These are phyloP conservation scores for Keiferia lycopersicella DNA, from an alignment of 2,888 invertebrate genomes.

Conservation along the genomic window DNA sequence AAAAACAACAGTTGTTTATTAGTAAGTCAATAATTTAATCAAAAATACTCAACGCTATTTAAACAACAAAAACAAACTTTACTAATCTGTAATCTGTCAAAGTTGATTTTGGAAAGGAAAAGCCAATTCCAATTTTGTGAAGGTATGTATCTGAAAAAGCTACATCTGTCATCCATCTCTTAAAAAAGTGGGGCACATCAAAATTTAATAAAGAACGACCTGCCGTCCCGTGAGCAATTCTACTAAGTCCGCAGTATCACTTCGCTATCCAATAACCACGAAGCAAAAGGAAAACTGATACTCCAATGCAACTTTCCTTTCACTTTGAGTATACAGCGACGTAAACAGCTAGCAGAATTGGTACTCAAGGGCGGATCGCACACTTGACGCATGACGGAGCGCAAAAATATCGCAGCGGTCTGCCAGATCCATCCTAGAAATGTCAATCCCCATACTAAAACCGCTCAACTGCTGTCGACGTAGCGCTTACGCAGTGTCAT, in stretches of 20 bases:
- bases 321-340: background rate
- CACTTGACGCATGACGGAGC: no score
- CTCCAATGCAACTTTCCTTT: conserved; percentile 3
- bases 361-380: no score
- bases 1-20: no score
- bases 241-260: background rate
- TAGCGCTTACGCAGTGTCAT: no score
- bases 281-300: background rate
- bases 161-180: background rate
- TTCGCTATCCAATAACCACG: background rate
- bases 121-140: background rate
- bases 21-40: no score
- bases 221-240: conserved; percentile 23
- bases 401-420: no score
- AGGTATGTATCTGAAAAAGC: background rate
- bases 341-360: conserved; percentile 12
- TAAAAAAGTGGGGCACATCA: conserved; percentile 42
- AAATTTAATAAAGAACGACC: conserved; percentile 44
- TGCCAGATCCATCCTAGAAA: no score
- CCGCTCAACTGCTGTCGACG: no score
- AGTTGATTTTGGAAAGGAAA: background rate
- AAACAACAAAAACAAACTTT: no score
- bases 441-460: no score
- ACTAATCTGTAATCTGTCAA: no score
- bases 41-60: no score